Evolutionary conservation across 2,113 vertebrate genomes (phyloP).

Genomic region (Nesoenas mayeri): DNA sequence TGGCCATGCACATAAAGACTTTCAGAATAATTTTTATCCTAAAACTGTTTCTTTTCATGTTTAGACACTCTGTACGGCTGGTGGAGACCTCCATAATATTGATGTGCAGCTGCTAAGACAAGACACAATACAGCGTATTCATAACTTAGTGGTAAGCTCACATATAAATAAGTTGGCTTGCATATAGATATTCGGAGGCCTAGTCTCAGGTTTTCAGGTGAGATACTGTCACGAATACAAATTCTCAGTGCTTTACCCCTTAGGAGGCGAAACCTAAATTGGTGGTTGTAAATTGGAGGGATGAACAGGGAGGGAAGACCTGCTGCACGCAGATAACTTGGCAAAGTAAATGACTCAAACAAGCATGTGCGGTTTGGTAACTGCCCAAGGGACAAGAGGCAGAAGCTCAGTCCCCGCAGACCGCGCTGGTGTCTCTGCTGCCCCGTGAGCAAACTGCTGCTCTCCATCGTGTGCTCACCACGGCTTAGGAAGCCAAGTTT

Average conservation of each 20-base stretch:
- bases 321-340: neutral
- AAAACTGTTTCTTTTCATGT: neutral
- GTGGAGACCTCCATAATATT: conserved; percentile 64
- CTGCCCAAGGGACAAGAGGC: neutral
- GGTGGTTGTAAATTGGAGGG: neutral
- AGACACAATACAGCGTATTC: conserved; percentile 72
- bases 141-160: conserved; percentile 72
- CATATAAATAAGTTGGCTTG: neutral
- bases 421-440: neutral
- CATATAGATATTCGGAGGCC: neutral
- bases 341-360: neutral
- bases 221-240: neutral
- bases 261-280: neutral
- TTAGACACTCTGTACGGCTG: conserved; percentile 65
- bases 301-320: neutral
- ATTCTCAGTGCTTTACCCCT: neutral
- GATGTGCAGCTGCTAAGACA: conserved; percentile 67
- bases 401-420: neutral
- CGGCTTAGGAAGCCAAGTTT: neutral
- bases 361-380: neutral
- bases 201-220: neutral
- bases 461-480: neutral
- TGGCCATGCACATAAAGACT: neutral
- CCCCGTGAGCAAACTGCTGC: neutral
- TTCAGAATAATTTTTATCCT: neutral